Evolutionary conservation across 2,113 vertebrate genomes (phyloP).

Genomic region (Trematomus loennbergii): DNA sequence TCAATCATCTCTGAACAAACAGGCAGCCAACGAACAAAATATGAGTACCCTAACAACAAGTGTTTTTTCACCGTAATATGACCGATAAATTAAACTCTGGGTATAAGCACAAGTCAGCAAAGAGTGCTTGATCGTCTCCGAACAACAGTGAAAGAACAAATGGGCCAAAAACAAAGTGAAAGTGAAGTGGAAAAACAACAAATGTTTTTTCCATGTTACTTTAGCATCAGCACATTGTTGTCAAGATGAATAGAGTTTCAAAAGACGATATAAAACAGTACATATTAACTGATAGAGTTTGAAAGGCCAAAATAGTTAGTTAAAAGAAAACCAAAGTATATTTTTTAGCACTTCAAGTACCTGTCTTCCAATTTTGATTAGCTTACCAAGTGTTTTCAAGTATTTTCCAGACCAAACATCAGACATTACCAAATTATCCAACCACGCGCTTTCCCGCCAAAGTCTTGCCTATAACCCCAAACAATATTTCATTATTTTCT

Average conservation of each 20-base stretch:
- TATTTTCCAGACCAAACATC: too few species aligned
- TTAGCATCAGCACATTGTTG: background rate
- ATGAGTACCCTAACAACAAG: too few species aligned
- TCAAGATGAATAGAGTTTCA: background rate
- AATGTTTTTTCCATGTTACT: background rate
- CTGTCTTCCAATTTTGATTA: conserved; percentile 17
- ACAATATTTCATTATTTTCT: background rate
- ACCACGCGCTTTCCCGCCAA: conserved; percentile 12
- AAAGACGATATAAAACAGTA: background rate
- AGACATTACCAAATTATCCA: conserved; percentile 2
- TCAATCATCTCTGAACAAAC: too few species aligned
- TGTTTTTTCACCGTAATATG: background rate
- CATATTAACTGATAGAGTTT: background rate
- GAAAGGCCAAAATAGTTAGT: conserved; percentile 27
- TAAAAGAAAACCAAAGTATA: background rate
- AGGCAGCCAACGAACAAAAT: too few species aligned
- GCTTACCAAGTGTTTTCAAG: too few species aligned
- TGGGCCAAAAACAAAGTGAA: conserved; percentile 29
- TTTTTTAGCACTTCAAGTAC: conserved; percentile 16
- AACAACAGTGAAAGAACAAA: conserved; percentile 40
- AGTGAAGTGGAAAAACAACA: background rate
- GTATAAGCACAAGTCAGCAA: background rate
- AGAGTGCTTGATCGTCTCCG: background rate
- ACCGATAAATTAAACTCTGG: background rate
- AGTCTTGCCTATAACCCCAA: conserved; percentile 8